Percentiles rank a stretch among this genome's conserved stretches.
phyloP scores from a whole-genome alignment of 1,140 invertebrate genomes.

The Sipha flava region DNA sequence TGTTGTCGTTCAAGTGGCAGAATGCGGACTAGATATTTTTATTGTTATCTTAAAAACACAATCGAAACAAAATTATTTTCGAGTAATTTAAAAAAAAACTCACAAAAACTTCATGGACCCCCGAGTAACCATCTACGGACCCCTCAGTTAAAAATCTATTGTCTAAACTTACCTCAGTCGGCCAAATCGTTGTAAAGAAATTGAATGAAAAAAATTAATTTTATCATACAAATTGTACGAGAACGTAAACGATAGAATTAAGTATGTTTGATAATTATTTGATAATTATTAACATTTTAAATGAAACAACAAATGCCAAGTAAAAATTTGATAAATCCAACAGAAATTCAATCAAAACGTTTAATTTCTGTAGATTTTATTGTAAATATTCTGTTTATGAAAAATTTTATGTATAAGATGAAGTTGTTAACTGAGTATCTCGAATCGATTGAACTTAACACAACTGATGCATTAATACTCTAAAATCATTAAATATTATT shows the following conservation, averaged over 20 bases:
- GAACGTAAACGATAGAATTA: not conserved
- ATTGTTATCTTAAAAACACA: too few species aligned
- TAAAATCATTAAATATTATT: not conserved
- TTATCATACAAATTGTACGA: too few species aligned
- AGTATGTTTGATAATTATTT: not conserved
- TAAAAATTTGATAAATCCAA: not conserved
- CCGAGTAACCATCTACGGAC: too few species aligned
- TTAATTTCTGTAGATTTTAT: not conserved
- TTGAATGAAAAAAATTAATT: too few species aligned
- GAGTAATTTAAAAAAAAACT: too few species aligned
- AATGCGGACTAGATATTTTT: too few species aligned
- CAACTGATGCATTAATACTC: not conserved
- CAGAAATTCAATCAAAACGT: not conserved
- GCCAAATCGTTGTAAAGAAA: too few species aligned
- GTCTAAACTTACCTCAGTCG: too few species aligned
- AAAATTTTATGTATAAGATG: not conserved
- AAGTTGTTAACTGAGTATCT: not conserved
- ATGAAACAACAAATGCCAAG: not conserved
- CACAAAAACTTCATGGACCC: too few species aligned
- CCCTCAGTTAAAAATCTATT: too few species aligned
- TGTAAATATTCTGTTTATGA: not conserved
- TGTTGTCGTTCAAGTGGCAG: too few species aligned
- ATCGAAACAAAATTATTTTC: too few species aligned
- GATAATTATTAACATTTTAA: not conserved
- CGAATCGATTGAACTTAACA: not conserved